phyloP scores from a whole-genome alignment of 1,140 invertebrate species.

The Littorina saxatilis region DNA sequence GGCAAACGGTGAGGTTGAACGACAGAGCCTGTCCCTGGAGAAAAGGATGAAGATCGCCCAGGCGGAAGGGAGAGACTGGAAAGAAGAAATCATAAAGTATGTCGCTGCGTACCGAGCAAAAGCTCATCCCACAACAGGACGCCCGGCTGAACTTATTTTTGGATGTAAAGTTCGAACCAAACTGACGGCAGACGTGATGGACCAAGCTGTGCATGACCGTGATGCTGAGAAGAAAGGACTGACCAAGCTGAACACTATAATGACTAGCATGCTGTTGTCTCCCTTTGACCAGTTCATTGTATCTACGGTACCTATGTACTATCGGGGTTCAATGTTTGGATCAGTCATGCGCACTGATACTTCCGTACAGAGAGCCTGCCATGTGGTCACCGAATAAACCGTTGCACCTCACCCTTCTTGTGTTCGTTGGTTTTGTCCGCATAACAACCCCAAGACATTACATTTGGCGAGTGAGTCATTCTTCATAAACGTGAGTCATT shows the following conservation, averaged over 20 bases:
- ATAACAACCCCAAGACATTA: too few species aligned
- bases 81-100: slow-evolving; percentile 38
- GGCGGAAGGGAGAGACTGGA: slow-evolving; percentile 41
- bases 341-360: too few species aligned
- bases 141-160: slow-evolving; percentile 49
- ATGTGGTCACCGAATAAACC: too few species aligned
- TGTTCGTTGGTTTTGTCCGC: too few species aligned
- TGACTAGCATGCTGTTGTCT: too few species aligned
- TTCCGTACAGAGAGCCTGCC: too few species aligned
- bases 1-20: slow-evolving; percentile 51
- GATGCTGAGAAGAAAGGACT: slow-evolving; percentile 47
- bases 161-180: slow-evolving; percentile 46
- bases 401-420: too few species aligned
- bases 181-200: not conserved
- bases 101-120: slow-evolving; percentile 37
- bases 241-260: slow-evolving; percentile 38
- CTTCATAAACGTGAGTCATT: too few species aligned
- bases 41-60: slow-evolving; percentile 52
- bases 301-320: too few species aligned
- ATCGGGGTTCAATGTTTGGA: too few species aligned
- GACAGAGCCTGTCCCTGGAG: slow-evolving; percentile 44
- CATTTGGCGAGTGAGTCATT: too few species aligned
- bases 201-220: slow-evolving; percentile 33
- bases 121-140: slow-evolving; percentile 39
- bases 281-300: too few species aligned